Evolutionary conservation across 2,113 vertebrate species (phyloP), one percentile per base, ranked within the genome.

Genomic region (Vicugna pacos): DNA sequence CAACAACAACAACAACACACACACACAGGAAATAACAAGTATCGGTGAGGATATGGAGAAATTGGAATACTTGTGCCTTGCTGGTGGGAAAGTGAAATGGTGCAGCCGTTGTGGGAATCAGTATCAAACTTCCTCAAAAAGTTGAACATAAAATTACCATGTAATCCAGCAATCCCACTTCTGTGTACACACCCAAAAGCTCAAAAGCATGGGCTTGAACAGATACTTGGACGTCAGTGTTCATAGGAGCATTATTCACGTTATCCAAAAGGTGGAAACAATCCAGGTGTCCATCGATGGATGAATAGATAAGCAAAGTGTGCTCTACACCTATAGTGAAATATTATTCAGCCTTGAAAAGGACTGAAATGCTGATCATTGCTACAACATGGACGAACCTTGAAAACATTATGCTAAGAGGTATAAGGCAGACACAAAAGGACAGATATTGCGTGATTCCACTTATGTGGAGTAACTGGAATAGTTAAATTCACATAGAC

Each of bases 261-360:
- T 42, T 46, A 65, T 12, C 15, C n/a, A 79, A 73, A 60, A 64
- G 35, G 48, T 56, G 10, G 35, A 81, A 76, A 54, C 48, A 58
- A 58, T 46, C 19, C 30, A 80, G 54, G n/a, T 82, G 24, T 62
- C 65, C 48, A 19, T 38, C 12, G 9, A 0, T n/a, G 12, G 50
- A 46, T 64, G 50, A 75, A 19, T 35, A 15, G 5, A 80, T 91
- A 42, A 88, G 9, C 35, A 58, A 80, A 76, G 26, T n/a, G 1
- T 72, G 52, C 8, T 72, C 0, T 10, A 8, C 52, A 24, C 48
- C 13, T 95, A 38, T 6, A 38, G 2, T 50, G 30, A 77, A 67
- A 56, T 85, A 80, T n/a, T 76, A 82, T 28, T 83, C 54, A 79
- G 3, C 24, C 67, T 80, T 88, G 35, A 64, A 93, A 77, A 95